Evolutionary conservation across 92 coral and sea anemone species (phyloP), one percentile per base, ranked within the genome.

Genomic region (Paragorgia papillata): DNA sequence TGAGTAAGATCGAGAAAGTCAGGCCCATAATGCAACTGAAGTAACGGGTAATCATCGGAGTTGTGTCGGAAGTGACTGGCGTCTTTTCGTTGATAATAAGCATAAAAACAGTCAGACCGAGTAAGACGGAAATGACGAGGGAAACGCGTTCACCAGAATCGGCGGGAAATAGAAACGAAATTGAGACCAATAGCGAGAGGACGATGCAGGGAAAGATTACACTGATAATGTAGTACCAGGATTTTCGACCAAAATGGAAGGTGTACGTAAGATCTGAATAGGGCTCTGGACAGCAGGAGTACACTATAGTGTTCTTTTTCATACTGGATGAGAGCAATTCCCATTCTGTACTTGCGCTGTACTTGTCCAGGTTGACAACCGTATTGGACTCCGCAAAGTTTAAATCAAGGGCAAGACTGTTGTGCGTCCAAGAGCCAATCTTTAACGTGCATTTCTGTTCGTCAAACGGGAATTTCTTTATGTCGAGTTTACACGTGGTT

Each of bases 91-190:
- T 37, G 6, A 37, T 10, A 10, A 37, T 37, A 37, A 37, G 43
- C 43, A 37, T 37, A 10, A 37, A 90, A 68, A 92, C 91, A 32
- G 92, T 85, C 74, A 92, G 84, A 21, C 96, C 97, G 26, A 92
- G 85, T 73, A 92, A 88, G 8, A 92, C 86, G 51, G 91, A 96
- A 48, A 92, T 92, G 44, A 90, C 96, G 73, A 92, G 85, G 15
- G 97, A 90, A 27, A 92, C 96, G 40, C 97, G 85, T 67, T 92
- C 97, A 13, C 97, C 97, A 43, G 90, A 90, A 61, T 90, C 97
- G 91, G 43, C 43, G 43, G 43, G 43, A 37, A 37, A 37, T 57
- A 92, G 80, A 76, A 92, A 92, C 63, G 97, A 90, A 49, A 92
- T 77, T 8, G 88, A 88, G 27, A 92, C 96, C 25, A 92, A 79